Evolutionary conservation across 2,888 invertebrate species (phyloP).

Genomic region (Vanessa cardui): DNA sequence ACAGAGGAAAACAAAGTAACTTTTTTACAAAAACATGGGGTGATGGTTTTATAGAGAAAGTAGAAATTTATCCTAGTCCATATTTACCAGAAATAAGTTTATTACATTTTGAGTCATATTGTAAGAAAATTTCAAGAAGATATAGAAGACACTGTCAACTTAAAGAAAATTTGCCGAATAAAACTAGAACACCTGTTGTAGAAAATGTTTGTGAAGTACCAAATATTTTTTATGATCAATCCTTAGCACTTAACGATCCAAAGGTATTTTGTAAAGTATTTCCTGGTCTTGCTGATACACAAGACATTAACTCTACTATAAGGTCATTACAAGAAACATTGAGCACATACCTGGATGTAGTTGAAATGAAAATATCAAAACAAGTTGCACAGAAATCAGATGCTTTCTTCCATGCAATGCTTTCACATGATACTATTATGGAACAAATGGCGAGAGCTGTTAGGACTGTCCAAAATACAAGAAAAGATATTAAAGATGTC

Average conservation of each 20-base stretch:
- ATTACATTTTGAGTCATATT: slow-evolving; percentile 93
- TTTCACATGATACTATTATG: slow-evolving; percentile 98
- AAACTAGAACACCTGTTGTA: slow-evolving; percentile 72
- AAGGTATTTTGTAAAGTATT: slow-evolving; percentile 93
- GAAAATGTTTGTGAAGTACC: slow-evolving; percentile 88
- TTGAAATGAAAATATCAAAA: slow-evolving; percentile 96
- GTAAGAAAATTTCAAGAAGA: slow-evolving; percentile 88
- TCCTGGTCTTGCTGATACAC: slow-evolving; percentile 84
- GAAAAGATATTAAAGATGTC: slow-evolving; percentile 89
- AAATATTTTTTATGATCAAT: slow-evolving; percentile 91
- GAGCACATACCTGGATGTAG: slow-evolving; percentile 96
- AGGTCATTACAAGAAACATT: slow-evolving; percentile 93
- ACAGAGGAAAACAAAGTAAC: slow-evolving; percentile 93
- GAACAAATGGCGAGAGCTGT: slow-evolving; percentile 95
- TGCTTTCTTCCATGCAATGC: slow-evolving; percentile 99
- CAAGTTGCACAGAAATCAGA: slow-evolving; percentile 97
- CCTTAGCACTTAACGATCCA: slow-evolving; percentile 90
- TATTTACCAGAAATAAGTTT: slow-evolving; percentile 92
- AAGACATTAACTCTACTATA: slow-evolving; percentile 84
- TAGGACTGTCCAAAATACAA: slow-evolving; percentile 87
- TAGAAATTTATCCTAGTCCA: slow-evolving; percentile 88
- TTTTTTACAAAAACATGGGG: slow-evolving; percentile 99
- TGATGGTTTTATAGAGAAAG: slow-evolving; percentile 94
- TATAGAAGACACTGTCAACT: slow-evolving; percentile 85
- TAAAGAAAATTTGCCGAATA: slow-evolving; percentile 68